Conservation (phyloP, 2,797 vertebrate species). For the Gambelia wislizenii region DNA sequence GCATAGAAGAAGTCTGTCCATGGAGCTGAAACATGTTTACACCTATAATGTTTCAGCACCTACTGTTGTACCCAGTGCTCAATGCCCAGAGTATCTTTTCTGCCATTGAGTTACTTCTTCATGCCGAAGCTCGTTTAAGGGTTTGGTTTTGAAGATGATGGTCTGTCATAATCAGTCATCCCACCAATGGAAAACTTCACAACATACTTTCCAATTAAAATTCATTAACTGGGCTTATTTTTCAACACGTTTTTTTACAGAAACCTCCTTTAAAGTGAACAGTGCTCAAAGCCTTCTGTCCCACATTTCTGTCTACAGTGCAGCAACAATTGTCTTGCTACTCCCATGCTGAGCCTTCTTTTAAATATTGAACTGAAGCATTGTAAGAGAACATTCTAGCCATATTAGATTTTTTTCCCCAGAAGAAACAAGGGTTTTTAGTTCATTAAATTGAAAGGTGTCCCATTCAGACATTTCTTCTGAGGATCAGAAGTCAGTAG, state of each 20-base stretch:
- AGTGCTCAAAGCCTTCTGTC: too few relatives aligned
- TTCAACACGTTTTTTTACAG: too few relatives aligned
- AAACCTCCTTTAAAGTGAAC: too few relatives aligned
- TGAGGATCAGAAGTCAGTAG: constrained; percentile 28
- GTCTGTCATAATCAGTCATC: background rate
- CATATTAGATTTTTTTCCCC: constrained; percentile 24
- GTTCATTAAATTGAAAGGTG: background rate
- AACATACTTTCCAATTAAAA: too few relatives aligned
- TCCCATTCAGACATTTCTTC: background rate
- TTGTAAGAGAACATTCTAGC: constrained; percentile 1
- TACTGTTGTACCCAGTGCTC: constrained; percentile 10
- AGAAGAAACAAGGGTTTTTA: background rate
- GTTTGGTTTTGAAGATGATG: too few relatives aligned
- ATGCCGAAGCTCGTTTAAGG: background rate
- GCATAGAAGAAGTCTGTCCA: constrained; percentile 69
- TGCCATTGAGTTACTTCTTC: background rate
- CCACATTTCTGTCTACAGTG: too few relatives aligned
- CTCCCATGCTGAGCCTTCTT: constrained; percentile 7
- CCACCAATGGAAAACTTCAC: too few relatives aligned
- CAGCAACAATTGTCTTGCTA: too few relatives aligned
- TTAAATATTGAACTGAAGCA: constrained; percentile 24
- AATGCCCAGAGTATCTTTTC: background rate
- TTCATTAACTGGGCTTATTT: too few relatives aligned
- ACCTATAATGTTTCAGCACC: constrained; percentile 38
- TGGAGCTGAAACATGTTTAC: constrained; percentile 50